Evolutionary conservation across 1,140 invertebrate genomes (phyloP), one percentile per base, ranked within the genome.

Genomic region (Atta texana): DNA sequence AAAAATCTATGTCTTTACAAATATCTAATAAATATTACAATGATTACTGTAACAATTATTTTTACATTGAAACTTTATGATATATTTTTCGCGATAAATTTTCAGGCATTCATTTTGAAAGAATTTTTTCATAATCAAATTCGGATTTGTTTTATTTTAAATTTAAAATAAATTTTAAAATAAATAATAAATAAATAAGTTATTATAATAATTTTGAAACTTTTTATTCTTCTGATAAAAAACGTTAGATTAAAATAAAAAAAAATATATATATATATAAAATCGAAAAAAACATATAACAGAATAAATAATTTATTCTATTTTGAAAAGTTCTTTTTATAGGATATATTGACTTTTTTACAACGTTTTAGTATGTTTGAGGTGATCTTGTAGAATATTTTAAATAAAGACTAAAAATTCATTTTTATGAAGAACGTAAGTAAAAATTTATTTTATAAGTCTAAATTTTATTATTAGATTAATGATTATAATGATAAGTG

Each of bases 341-440:
- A 63, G 5, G 5, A 18, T 0, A n/a, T n/a, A n/a, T 31, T 59
- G n/a, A 59, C 4, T 12, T n/a, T 69, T 16, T 16, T 71, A 16
- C 6, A 16, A 28, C 7, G 18, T 71, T 3, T n/a, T n/a, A 57
- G 0, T 1, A 7, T 24, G 2, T 12, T 10, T 39, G 5, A 16
- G 3, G 0, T 3, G n/a, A 59, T 51, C 49, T 14, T 66, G 3
- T 44, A 44, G 10, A 44, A 44, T 44, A 44, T 44, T 2, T 21
- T 44, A 59, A 76, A 61, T 18, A 59, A 10, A 76, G 24, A 76
- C 7, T 24, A 61, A 34, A 76, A 39, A 59, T 76, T 59, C 0
- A 0, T 76, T 75, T 6, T 75, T 44, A 24, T 39, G 31, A 53
- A 74, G 14, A 18, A 71, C n/a, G 21, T 71, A 14, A 51, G 14